Base-by-base conservation (phyloP, 2,797 vertebrate genomes). In the Poliocrania exsul region DNA sequence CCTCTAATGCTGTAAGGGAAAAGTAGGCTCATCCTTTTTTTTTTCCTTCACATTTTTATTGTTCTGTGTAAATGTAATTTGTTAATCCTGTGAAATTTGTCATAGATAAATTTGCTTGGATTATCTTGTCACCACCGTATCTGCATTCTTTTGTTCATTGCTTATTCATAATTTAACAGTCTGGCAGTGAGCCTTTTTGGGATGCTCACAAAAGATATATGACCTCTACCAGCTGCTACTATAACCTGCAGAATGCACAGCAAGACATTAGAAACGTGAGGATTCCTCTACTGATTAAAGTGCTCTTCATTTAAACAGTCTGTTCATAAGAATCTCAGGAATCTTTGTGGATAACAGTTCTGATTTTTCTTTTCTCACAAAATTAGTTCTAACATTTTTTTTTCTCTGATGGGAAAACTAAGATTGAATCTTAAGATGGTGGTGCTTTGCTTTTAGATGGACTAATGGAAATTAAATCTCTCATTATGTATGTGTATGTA, bases 41-140 rank as follows among this genome's bases (percentile, higher is more conserved):
- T 96, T 14, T 46, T 6, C 21, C 8, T 23, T 40, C 97, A 97
- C 97, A 98, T 98, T 98, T 98, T 98, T 98, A 98, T 98, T 98
- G 98, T 98, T 98, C 98, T 98, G 97, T 98, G 98, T 98, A 98
- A 98, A 98, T 98, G 98, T 98, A 98, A 98, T 98, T 98, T 98
- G 98, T 98, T 98, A 98, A 98, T 98, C 98, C 98, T 98, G 98
- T 98, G 97, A 98, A 98, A 98, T 98, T 98, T 98, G 98, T 98
- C 98, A 98, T 98, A 98, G 98, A 98, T 98, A 98, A 98, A 98
- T 98, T 98, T 98, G 98, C 98, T 98, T 98, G 98, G 98, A 98
- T 98, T 98, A 98, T 98, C 98, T 98, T 98, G 98, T 98, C 98
- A 98, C 97, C 97, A 98, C 98, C 97, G 97, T 98, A 98, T 98